A percentile compares a stretch with the other conserved stretches of the same genome.
phyloP scores from a whole-genome alignment of 2,888 invertebrate genomes.

The Sarcophaga caerulescens region DNA sequence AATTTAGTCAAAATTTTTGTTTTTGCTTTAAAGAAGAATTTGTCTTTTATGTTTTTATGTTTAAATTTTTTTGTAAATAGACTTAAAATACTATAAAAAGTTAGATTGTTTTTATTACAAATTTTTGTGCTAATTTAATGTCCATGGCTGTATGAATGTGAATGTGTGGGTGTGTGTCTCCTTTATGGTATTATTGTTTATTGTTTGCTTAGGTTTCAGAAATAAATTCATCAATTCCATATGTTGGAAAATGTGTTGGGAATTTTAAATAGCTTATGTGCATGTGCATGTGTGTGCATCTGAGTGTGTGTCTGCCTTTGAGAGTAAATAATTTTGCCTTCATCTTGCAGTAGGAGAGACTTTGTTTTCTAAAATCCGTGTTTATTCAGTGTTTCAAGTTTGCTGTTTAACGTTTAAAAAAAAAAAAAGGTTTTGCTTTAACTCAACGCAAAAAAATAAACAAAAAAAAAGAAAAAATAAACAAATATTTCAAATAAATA shows the following conservation, averaged over 20 bases:
- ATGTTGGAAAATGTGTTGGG: conserved; percentile 49
- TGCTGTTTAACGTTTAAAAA: neutral
- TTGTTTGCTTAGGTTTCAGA: neutral
- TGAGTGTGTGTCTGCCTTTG: neutral
- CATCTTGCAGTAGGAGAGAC: neutral
- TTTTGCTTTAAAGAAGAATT: too few relatives aligned
- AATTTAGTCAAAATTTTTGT: too few relatives aligned
- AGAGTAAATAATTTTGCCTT: neutral
- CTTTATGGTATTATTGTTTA: neutral
- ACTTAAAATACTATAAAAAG: too few relatives aligned
- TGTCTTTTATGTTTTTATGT: too few relatives aligned
- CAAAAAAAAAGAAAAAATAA: neutral
- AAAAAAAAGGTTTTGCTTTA: neutral
- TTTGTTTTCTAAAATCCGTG: neutral
- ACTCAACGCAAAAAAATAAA: neutral
- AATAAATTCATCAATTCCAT: conserved; percentile 52
- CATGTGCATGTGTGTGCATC: neutral
- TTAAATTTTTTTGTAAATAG: too few relatives aligned
- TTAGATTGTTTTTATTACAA: too few relatives aligned
- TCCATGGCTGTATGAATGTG: neutral
- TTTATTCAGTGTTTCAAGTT: neutral
- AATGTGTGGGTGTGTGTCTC: neutral
- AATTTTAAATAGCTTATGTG: conserved; percentile 57
- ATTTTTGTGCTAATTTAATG: too few relatives aligned
- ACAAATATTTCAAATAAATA: neutral